These are phyloP conservation scores for Allacma fusca DNA, from an alignment of 2,888 invertebrate species.

Conservation along the genomic window DNA sequence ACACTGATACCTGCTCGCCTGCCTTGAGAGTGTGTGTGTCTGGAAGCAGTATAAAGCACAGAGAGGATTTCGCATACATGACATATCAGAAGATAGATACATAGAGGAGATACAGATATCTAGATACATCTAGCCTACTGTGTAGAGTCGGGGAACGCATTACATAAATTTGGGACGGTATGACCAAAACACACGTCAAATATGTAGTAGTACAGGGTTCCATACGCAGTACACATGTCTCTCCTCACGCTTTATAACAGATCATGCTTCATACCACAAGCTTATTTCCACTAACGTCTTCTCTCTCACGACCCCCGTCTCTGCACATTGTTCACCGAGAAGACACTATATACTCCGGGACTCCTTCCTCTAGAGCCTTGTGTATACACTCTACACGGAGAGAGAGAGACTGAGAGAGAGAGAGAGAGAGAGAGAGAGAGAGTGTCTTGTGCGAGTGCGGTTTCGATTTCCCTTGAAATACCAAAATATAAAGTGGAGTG, in stretches of 20 bases:
- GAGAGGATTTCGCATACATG: no score
- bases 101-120: no score
- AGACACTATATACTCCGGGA: no score
- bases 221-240: slow-evolving; percentile 16
- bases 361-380: no score
- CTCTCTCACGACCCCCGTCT: not conserved
- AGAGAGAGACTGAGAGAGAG: not conserved
- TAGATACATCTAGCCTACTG: no score
- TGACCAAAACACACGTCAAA: not conserved
- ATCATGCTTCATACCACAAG: not conserved
- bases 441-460: slow-evolving; percentile 1
- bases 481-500: slow-evolving; percentile 14
- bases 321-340: no score
- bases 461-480: slow-evolving; percentile 17
- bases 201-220: not conserved
- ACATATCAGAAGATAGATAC: no score
- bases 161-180: no score
- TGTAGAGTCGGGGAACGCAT: no score
- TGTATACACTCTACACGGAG: not conserved
- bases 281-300: not conserved
- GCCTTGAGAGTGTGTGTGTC: no score
- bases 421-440: not conserved
- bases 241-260: not conserved
- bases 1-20: not conserved
- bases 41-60: not conserved